Evolutionary conservation across 2,113 vertebrate genomes (phyloP).

Genomic region (Recurvirostra avosetta): DNA sequence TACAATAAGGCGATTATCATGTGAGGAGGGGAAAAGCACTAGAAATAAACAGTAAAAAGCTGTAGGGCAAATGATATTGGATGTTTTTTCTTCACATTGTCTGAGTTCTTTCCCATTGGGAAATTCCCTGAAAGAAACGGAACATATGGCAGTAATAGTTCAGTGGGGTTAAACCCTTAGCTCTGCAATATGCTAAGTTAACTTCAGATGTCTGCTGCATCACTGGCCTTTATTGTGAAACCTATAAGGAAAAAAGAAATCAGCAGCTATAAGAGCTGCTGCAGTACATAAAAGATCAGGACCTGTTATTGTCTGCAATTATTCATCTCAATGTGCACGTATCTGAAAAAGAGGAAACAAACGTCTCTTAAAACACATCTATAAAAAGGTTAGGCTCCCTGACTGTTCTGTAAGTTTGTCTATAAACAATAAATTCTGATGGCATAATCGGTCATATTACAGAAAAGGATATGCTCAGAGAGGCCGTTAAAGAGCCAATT

Average conservation of each 20-base stretch:
- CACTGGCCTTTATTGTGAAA: constrained; percentile 63
- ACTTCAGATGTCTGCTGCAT: constrained; percentile 63
- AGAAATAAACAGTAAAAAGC: constrained; percentile 61
- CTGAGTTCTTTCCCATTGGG: constrained; percentile 62
- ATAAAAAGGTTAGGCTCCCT: constrained; percentile 68
- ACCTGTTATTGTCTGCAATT: constrained; percentile 62
- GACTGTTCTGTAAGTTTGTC: constrained; percentile 56
- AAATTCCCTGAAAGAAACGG: constrained; percentile 66
- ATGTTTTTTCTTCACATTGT: constrained; percentile 57
- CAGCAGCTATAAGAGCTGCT: constrained; percentile 55
- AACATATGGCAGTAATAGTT: constrained; percentile 65
- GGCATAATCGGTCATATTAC: constrained; percentile 69
- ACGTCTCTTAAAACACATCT: constrained; percentile 62
- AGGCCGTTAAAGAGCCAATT: constrained; percentile 68
- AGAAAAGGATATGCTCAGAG: constrained; percentile 67
- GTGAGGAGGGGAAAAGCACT: constrained; percentile 47
- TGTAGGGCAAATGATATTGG: constrained; percentile 60
- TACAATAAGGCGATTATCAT: constrained; percentile 56
- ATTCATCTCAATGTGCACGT: constrained; percentile 59
- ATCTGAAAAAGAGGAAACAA: constrained; percentile 64
- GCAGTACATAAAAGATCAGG: constrained; percentile 63
- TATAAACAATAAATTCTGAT: constrained; percentile 70
- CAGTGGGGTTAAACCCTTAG: constrained; percentile 62
- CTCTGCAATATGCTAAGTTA: constrained; percentile 63
- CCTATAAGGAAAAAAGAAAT: constrained; percentile 57